A percentile compares a stretch with the other conserved stretches of the same genome.
These are phyloP conservation scores for Bombus confusus DNA, from an alignment of 1,140 invertebrate species.

Conservation along the genomic window DNA sequence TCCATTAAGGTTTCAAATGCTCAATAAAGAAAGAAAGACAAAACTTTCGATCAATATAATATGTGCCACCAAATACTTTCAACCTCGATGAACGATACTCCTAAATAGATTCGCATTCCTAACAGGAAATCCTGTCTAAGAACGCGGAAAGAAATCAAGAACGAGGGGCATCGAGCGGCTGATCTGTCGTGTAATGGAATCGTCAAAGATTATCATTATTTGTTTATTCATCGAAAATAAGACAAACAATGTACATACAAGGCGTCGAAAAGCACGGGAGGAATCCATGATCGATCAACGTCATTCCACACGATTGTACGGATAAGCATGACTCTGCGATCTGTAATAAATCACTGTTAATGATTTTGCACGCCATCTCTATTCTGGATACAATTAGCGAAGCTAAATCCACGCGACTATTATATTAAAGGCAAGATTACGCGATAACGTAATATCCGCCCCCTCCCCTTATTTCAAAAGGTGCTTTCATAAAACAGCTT, in stretches of 20 bases:
- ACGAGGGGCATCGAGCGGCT: not conserved
- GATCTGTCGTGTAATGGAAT: slow-evolving; percentile 10
- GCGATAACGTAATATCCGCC: too few species aligned
- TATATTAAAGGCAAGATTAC: too few species aligned
- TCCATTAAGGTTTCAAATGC: too few species aligned
- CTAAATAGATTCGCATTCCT: not conserved
- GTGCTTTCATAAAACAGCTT: too few species aligned
- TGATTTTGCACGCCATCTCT: too few species aligned
- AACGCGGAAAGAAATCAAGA: not conserved
- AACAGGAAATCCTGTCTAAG: not conserved
- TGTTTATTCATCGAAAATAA: not conserved
- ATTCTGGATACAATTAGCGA: too few species aligned
- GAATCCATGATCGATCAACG: slow-evolving; percentile 29
- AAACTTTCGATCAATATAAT: too few species aligned
- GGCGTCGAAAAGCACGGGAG: slow-evolving; percentile 20
- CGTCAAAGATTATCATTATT: not conserved
- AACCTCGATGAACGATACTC: not conserved
- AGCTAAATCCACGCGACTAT: too few species aligned
- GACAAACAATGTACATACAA: not conserved
- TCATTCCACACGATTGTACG: slow-evolving; percentile 1
- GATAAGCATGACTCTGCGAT: slow-evolving; percentile 7
- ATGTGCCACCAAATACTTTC: not conserved
- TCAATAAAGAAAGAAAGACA: too few species aligned
- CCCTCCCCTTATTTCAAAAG: too few species aligned
- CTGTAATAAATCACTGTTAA: too few species aligned